These are phyloP conservation scores for Artemisiospiza belli DNA, from an alignment of 2,113 vertebrate species.

Conservation along the genomic window DNA sequence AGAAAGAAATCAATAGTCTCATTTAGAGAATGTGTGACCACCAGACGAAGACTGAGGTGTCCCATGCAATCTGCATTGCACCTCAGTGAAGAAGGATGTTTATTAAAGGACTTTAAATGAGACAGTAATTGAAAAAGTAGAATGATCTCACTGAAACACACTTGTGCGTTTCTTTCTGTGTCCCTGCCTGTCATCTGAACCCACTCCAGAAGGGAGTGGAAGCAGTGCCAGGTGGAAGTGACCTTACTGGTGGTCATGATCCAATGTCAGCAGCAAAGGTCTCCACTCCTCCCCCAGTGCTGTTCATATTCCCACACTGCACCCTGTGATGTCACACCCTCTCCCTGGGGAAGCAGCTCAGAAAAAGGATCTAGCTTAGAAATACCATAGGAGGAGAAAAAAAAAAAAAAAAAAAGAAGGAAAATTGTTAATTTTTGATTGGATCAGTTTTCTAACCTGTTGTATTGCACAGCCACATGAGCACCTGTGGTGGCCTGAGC, in stretches of 20 bases:
- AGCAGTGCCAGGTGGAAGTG: neutral
- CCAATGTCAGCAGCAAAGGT: neutral
- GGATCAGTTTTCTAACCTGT: neutral
- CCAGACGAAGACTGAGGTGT: neutral
- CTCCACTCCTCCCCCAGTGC: accelerated
- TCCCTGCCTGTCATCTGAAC: neutral
- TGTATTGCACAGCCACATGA: neutral
- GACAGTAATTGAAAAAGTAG: conserved; percentile 11
- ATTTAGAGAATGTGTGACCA: neutral
- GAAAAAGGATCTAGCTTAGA: neutral
- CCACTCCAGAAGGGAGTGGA: neutral
- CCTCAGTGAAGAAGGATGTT: neutral
- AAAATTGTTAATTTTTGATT: neutral
- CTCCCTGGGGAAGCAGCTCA: neutral
- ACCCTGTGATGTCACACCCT: neutral
- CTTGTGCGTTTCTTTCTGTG: neutral
- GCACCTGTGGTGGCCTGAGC: neutral
- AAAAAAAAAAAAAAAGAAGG: neutral
- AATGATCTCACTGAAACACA: neutral
- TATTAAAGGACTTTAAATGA: conserved; percentile 10
- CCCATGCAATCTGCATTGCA: neutral
- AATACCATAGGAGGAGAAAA: accelerated
- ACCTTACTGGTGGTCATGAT: neutral
- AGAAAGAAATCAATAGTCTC: conserved; percentile 28
- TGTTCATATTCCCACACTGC: accelerated